These are phyloP conservation scores for Muscicapa adusta DNA, from an alignment of 2,113 vertebrate genomes.

Conservation along the genomic window DNA sequence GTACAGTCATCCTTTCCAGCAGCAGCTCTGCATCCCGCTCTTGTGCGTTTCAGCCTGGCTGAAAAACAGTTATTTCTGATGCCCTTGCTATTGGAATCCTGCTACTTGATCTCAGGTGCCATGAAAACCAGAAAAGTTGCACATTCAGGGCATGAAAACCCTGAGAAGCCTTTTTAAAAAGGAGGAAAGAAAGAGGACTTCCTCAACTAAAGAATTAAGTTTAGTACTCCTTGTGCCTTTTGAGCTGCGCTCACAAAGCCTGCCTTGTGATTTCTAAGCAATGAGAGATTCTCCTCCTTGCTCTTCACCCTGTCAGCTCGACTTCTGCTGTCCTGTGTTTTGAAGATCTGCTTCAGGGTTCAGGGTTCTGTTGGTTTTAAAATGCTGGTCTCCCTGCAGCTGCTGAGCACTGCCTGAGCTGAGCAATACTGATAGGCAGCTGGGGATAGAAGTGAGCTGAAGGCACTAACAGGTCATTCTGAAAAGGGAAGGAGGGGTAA, in stretches of 20 bases:
- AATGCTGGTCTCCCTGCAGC: neutral
- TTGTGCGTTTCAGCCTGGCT: neutral
- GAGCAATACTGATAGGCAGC: neutral
- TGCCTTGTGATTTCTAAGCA: neutral
- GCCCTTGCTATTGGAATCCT: neutral
- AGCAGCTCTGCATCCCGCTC: neutral
- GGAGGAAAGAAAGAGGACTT: neutral
- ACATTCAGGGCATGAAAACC: neutral
- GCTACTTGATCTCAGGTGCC: neutral
- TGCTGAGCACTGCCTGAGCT: neutral
- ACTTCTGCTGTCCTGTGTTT: neutral
- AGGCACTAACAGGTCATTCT: neutral
- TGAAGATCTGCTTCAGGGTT: neutral
- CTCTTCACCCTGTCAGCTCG: neutral
- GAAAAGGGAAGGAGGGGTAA: neutral
- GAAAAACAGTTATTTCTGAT: neutral
- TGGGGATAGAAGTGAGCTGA: neutral
- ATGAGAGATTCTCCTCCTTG: neutral
- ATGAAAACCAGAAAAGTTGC: neutral
- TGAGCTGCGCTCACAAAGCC: neutral
- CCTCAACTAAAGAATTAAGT: neutral
- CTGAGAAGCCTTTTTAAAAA: neutral
- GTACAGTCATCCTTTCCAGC: neutral
- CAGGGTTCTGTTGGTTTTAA: neutral
- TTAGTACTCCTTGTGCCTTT: neutral